Evolutionary conservation across 1,140 invertebrate genomes (phyloP), one percentile per base, ranked within the genome.

Genomic region (Stegodyphus mimosarum): DNA sequence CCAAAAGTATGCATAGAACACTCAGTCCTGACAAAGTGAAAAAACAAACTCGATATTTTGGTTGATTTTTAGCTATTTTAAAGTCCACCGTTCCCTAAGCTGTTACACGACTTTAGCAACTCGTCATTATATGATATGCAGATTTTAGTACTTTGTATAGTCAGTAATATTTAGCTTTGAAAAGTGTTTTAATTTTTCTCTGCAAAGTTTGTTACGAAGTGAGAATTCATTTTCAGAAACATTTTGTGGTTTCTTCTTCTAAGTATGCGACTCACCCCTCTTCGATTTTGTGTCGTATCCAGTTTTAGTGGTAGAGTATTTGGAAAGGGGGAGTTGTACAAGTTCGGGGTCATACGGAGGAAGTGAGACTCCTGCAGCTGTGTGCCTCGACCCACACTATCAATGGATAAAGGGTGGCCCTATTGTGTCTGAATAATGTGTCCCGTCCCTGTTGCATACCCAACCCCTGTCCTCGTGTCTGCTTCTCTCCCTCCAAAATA

Each of bases 331-430:
- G 15, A 48, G 67, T 11, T 66, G 7, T 48, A 52, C 60, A 53
- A 71, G 66, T 55, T 80, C 67, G 79, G 79, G 79, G 81, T 75
- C 81, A 75, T 50, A 48, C 9, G 15, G 60, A 81, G 79, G 79
- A 73, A 80, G 67, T 66, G 48, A 2, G n/a, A 33, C 33, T 71
- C 49, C 33, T 33, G 60, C 80, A 83, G 80, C 80, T 83, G 80
- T 50, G 11, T 2, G 53, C 72, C 18, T 6, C 50, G 11, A 73
- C 71, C 51, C 71, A 67, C 70, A 80, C 66, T 71, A 17, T 72
- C 55, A 73, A 83, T 71, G 52, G 66, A 80, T 64, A 66, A 84
- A 81, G 81, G 81, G 72, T 84, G 81, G 72, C 81, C 64, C 52
- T 64, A 84, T 84, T 84, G 81, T 84, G 52, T 60, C 69, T 52